A percentile compares a stretch with the other conserved stretches of the same genome.
Conservation (phyloP, 1,140 invertebrate species). For the Philotrypesis tridentata region DNA sequence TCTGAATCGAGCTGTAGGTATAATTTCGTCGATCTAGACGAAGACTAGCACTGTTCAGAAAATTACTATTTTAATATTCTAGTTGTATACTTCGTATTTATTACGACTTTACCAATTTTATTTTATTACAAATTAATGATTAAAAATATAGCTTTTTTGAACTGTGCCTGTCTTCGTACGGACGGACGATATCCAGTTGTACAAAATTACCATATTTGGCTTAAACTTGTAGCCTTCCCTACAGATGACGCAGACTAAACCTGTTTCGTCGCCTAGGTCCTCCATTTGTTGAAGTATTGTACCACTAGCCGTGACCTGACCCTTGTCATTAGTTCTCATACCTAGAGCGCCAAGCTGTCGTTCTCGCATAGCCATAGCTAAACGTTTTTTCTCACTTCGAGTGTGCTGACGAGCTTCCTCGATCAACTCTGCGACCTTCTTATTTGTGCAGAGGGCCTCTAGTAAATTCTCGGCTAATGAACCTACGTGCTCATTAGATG, state of each 20-base stretch:
- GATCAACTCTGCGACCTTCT: slow-evolving; percentile 86
- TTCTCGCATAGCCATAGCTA: slow-evolving; percentile 98
- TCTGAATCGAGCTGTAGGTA: neutral
- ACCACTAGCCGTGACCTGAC: slow-evolving; percentile 92
- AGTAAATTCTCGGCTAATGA: slow-evolving; percentile 96
- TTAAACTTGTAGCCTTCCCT: slow-evolving; percentile 98
- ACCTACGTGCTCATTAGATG: slow-evolving; percentile 97
- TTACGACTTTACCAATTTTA: no score
- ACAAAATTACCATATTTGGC: slow-evolving; percentile 83
- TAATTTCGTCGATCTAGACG: no score
- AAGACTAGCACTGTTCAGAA: no score
- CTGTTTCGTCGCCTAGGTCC: slow-evolving; percentile 95
- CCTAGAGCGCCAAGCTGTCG: slow-evolving; percentile 96
- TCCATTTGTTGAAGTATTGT: slow-evolving; percentile 94
- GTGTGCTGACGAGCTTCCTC: slow-evolving; percentile 95
- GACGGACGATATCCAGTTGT: no score
- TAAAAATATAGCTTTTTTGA: no score
- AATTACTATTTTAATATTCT: no score
- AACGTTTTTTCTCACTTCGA: slow-evolving; percentile 93
- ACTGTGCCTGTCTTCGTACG: no score
- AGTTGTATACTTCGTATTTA: no score
- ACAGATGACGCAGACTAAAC: slow-evolving; percentile 98
- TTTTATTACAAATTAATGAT: no score
- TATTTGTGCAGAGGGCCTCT: slow-evolving; percentile 90
- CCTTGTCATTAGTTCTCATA: slow-evolving; percentile 96